Evolutionary conservation across 1,140 invertebrate species (phyloP), one percentile per base, ranked within the genome.

Genomic region (Neodiprion lecontei): DNA sequence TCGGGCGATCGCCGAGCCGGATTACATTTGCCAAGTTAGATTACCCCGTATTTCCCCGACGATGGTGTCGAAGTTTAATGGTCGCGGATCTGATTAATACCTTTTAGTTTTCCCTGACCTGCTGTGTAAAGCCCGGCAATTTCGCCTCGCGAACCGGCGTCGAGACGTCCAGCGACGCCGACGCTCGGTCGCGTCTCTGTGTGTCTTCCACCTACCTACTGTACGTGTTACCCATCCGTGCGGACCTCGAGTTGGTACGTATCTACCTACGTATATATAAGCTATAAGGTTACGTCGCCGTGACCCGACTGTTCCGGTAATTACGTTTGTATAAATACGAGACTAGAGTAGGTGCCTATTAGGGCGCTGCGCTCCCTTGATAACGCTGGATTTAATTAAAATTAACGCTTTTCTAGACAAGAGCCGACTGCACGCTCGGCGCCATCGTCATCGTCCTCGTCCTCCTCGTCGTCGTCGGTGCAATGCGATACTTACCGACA

Each of bases 331-430:
- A 61, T 61, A 61, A 61, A 61, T 61, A 61, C 8, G n/a, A 61
- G 53, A 5, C 53, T 61, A 61, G 53, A 61, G 53, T 61, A 61
- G 53, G 28, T 40, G 5, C 28, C 53, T 61, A 61, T 61, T 61
- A 61, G 53, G 53, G n/a, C 53, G 9, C 53, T 61, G 53, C 53
- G 53, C 53, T 61, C 53, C 53, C 53, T 61, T 61, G 53, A 61
- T 61, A 61, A 61, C 53, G 53, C 53, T 61, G 53, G 53, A 14
- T 61, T 61, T 61, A 61, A 61, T 61, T 61, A 61, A 61, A 61
- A 61, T 61, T 9, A 61, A 61, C 5, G 53, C 53, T 61, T 61
- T 61, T 61, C 53, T 61, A 61, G 53, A 61, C 53, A 61, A 61
- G 11, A 61, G 53, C 28, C 2, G 28, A 40, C 28, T 40, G n/a